Evolutionary conservation across 2,113 vertebrate genomes (phyloP).

Genomic region (Steatornis caripensis): DNA sequence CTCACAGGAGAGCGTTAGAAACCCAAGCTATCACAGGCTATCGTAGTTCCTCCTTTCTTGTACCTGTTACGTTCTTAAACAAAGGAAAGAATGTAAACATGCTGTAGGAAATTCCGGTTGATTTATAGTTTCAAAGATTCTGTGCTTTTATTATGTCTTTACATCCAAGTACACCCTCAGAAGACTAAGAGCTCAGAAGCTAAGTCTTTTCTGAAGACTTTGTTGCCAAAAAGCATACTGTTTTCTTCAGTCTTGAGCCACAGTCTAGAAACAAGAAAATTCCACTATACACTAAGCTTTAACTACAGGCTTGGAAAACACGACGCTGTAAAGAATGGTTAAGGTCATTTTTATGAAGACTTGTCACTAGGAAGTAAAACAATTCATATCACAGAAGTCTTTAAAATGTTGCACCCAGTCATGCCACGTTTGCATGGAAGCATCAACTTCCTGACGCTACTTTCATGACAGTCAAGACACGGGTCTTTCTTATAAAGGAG

Average conservation of each 20-base stretch:
- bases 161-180: not conserved
- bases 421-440: not conserved
- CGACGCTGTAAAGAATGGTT: not conserved
- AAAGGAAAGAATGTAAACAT: not conserved
- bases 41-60: not conserved
- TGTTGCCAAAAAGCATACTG: not conserved
- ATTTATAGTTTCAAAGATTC: not conserved
- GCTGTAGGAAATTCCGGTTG: not conserved
- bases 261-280: not conserved
- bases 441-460: not conserved
- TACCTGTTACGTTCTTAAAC: not conserved
- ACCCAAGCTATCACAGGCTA: not conserved
- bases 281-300: not conserved
- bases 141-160: not conserved
- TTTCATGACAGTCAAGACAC: not conserved
- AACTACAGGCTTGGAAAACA: not conserved
- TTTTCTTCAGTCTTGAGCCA: not conserved
- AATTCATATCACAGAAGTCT: not conserved
- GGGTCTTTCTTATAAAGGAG: not conserved
- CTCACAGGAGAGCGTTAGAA: not conserved
- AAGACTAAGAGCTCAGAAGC: not conserved
- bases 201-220: not conserved
- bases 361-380: not conserved
- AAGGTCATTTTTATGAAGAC: not conserved
- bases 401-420: not conserved